Evolutionary conservation across 2,888 invertebrate species (phyloP), one percentile per base, ranked within the genome.

Genomic region (Mactromeris polynyma): DNA sequence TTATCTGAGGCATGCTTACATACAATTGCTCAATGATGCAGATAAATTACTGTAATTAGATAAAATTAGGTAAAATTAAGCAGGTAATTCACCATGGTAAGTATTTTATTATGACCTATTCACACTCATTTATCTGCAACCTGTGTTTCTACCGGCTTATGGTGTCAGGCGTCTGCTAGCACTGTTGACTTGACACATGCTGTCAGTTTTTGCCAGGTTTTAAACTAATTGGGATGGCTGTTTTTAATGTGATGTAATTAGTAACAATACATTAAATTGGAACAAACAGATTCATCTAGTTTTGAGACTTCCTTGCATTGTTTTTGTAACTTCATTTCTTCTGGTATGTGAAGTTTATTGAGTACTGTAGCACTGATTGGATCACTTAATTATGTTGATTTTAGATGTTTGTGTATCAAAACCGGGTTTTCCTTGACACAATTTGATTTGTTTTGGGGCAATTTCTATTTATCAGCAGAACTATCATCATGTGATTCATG

Each of bases 31-130:
- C 73, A 73, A 73, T 73, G 36, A 17, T 73, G 73, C 73, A 73
- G 73, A 73, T 73, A 33, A 73, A 6, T 73, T 4, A 17, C 73
- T 1, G 36, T 73, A 73, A 73, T 73, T 73, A 73, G 73, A 79
- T 79, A 79, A 40, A 79, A 79, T 26, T 79, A 26, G 79, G 36
- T 79, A 79, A 79, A 79, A 79, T 79, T 40, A 79, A 26, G 40
- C 42, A 40, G 36, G 40, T 38, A 79, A 79, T 79, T 79, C 9
- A 36, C 4, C 26, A 40, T 31, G 36, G 79, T 46, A 79, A 79
- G 40, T 79, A n/a, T 79, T 31, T 79, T n/a, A n/a, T 79, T 79
- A 40, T 40, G 79, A 79, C 42, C 79, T 79, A 40, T 42, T 79
- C 73, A 73, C 73, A 73, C 73, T 36, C 33, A 73, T 36, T 17